These are phyloP conservation scores for Etheostoma spectabile DNA, from an alignment of 2,113 vertebrate genomes.

Conservation along the genomic window DNA sequence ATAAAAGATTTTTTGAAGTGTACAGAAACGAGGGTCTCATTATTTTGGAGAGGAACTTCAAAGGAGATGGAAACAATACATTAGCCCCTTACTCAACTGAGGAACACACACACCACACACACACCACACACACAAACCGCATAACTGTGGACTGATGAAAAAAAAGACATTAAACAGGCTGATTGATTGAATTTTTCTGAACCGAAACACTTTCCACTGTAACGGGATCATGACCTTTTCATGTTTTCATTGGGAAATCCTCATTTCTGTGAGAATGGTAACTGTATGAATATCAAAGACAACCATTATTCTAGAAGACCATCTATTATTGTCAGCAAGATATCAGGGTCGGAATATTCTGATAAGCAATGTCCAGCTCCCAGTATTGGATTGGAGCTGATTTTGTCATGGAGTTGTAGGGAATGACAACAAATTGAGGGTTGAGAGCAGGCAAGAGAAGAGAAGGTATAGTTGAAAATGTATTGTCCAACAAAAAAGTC, in stretches of 20 bases:
- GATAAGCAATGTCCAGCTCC: too few species aligned
- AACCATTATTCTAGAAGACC: too few species aligned
- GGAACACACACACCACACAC: background rate
- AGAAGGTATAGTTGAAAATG: too few species aligned
- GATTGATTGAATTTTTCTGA: background rate
- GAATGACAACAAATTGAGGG: too few species aligned
- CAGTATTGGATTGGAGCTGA: too few species aligned
- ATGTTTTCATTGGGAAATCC: background rate
- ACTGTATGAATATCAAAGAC: too few species aligned
- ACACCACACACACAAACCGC: too few species aligned
- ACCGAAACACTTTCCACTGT: background rate
- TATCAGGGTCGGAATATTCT: too few species aligned
- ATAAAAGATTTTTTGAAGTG: background rate
- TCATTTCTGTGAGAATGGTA: background rate
- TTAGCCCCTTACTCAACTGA: background rate
- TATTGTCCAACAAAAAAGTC: too few species aligned
- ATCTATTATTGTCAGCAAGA: too few species aligned
- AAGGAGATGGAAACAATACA: conserved; percentile 46
- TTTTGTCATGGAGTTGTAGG: too few species aligned
- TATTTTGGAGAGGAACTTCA: conserved; percentile 58
- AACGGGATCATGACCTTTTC: background rate
- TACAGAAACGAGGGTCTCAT: conserved; percentile 40
- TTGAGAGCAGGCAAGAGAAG: too few species aligned
- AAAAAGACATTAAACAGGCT: background rate
- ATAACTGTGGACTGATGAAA: background rate